Evolutionary conservation across 2,888 invertebrate genomes (phyloP).

Genomic region (Lathronympha strigana): DNA sequence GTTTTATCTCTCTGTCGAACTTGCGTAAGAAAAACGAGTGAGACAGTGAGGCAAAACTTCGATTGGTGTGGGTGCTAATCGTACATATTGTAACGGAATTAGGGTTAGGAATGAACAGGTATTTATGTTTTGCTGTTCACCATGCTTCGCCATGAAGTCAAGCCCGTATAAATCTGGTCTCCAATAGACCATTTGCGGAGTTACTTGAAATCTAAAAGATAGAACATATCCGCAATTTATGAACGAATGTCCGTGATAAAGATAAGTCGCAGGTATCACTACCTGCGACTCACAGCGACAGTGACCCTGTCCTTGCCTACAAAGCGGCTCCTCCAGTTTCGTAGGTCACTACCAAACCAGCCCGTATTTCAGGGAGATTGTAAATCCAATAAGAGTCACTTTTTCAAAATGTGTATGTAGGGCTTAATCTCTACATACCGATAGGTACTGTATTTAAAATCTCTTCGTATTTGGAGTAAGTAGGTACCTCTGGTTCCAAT

Average conservation of each 20-base stretch:
- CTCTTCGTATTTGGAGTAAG: conserved; percentile 4
- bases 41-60: too few species aligned
- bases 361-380: too few species aligned
- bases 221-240: too few species aligned
- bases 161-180: not conserved
- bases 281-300: too few species aligned
- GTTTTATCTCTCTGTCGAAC: too few species aligned
- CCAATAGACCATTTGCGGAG: not conserved
- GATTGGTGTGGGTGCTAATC: not conserved
- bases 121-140: not conserved
- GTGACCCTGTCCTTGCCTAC: too few species aligned
- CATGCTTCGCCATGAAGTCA: not conserved
- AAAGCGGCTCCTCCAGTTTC: too few species aligned
- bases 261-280: too few species aligned
- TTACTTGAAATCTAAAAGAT: not conserved
- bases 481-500: too few species aligned
- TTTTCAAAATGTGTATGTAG: not conserved
- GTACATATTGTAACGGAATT: not conserved
- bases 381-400: not conserved
- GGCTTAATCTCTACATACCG: not conserved
- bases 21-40: too few species aligned
- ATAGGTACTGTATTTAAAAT: not conserved
- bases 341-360: too few species aligned
- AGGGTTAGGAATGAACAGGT: not conserved
- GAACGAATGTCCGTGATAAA: too few species aligned